Base-by-base conservation (phyloP, 2,797 vertebrate species). In the Esox masquinongy region DNA sequence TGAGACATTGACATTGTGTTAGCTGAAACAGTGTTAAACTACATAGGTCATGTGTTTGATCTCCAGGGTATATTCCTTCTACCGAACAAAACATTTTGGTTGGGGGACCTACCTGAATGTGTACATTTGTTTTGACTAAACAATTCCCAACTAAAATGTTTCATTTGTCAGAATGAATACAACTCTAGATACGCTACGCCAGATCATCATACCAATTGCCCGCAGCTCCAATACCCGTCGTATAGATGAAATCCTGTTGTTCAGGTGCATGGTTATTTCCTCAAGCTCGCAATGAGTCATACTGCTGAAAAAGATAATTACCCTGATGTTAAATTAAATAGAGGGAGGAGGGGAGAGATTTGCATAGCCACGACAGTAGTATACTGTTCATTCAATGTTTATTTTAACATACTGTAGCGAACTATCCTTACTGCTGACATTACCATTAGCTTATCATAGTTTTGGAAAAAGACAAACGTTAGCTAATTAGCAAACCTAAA, bases 281-380 rank as follows among this genome's bases (percentile, higher is more conserved):
- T 84, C 86, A 19, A 89, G 74, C 49, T 86, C 87, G 77, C 80
- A 78, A 68, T 80, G 82, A 76, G 66, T 82, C 86, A 85, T 89
- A 19, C 17, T 77, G 47, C 75, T 82, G 50, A 74, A 79, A 15
- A 8, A 74, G 3, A n/a, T 16, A 68, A 68, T 31, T 15, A 16
- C n/a, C 19, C 61, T 26, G 24, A 14, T 64, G 61, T 26, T 26
- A 24, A 64, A 31, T 26, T 12, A 26, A 61, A 61, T 22, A 3
- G 22, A 12, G 6, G 24, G 19, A 24, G 56, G 14, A 50, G 49
- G 11, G 49, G 49, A 50, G 11, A 50, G 3, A 12, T 15, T 51
- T 31, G 50, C 50, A 53, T 19, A 53, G 50, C 5, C 6, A 17
- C 16, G 50, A 53, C 6, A 19, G 19, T 19, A 17, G 17, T 19